Conservation (phyloP, 2,888 invertebrate genomes). For the Balanococcus diminutus region DNA sequence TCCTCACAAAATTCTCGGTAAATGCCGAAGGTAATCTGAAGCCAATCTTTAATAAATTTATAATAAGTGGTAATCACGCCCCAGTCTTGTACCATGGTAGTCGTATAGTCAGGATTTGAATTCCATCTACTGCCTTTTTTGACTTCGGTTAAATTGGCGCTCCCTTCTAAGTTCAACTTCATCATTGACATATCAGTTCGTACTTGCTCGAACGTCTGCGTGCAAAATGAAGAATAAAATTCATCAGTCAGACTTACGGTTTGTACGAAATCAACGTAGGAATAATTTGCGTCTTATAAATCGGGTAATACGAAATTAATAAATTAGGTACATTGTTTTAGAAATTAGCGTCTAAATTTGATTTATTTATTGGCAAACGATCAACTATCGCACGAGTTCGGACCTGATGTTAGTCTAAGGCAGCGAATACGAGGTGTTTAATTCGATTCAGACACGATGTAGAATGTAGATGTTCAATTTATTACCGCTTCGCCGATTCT, state of each 20-base stretch:
- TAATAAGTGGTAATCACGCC: slow-evolving; percentile 68
- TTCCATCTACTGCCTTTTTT: slow-evolving; percentile 52
- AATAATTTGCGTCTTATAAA: neutral
- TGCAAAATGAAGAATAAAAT: neutral
- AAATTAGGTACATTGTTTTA: neutral
- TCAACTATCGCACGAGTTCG: neutral
- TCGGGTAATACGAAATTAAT: neutral
- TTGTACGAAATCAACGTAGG: neutral
- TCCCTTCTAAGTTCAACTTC: neutral
- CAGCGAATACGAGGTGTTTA: neutral
- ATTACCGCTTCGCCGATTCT: neutral
- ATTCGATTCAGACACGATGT: neutral
- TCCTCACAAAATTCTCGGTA: slow-evolving; percentile 27
- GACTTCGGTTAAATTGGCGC: neutral
- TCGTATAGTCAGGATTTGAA: slow-evolving; percentile 62
- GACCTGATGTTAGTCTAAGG: neutral
- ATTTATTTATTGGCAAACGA: neutral
- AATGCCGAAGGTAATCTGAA: slow-evolving; percentile 56
- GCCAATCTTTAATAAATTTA: slow-evolving; percentile 67
- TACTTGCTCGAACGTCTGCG: slow-evolving; percentile 23
- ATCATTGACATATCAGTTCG: neutral
- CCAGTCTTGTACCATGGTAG: slow-evolving; percentile 68
- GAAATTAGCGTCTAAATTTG: neutral
- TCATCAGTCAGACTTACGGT: neutral
- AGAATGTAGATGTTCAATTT: neutral